Evolutionary conservation across 2,888 invertebrate genomes (phyloP).

Genomic region (Epinotia brunnichana): DNA sequence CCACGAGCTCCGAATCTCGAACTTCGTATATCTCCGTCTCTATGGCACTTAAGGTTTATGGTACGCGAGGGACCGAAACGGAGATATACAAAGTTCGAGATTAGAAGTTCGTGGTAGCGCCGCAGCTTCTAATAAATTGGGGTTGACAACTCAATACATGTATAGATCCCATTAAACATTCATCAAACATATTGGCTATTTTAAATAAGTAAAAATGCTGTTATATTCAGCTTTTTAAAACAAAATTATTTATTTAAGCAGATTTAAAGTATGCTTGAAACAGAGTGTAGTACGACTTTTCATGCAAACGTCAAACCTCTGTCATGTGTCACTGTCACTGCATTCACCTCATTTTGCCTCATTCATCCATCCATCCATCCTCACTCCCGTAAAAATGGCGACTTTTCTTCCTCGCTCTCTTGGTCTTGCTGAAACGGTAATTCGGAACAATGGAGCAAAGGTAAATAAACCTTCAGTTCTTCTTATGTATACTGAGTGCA

Average conservation of each 20-base stretch:
- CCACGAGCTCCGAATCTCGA: too few relatives aligned
- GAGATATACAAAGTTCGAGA: too few relatives aligned
- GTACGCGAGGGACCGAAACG: too few relatives aligned
- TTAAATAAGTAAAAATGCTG: too few relatives aligned
- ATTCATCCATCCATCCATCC: slow-evolving; percentile 24
- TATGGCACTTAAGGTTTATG: too few relatives aligned
- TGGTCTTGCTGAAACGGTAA: slow-evolving; percentile 87
- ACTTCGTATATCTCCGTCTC: too few relatives aligned
- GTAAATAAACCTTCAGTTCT: slow-evolving; percentile 72
- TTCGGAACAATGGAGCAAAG: slow-evolving; percentile 88
- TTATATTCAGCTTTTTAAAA: too few relatives aligned
- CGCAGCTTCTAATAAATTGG: too few relatives aligned
- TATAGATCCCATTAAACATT: too few relatives aligned
- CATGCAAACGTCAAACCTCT: slow-evolving; percentile 25
- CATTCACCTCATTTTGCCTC: slow-evolving; percentile 21
- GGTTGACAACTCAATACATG: too few relatives aligned
- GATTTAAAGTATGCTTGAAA: slow-evolving; percentile 2
- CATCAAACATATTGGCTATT: too few relatives aligned
- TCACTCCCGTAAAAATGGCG: slow-evolving; percentile 86
- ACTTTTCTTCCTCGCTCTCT: slow-evolving; percentile 89
- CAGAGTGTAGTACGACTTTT: neutral
- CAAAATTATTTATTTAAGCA: neutral
- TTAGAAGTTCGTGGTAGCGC: too few relatives aligned
- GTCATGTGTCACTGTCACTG: slow-evolving; percentile 33
- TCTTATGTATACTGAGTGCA: neutral